phyloP scores from a whole-genome alignment of 2,797 vertebrate species.

The Hydrocynus forskahlii region DNA sequence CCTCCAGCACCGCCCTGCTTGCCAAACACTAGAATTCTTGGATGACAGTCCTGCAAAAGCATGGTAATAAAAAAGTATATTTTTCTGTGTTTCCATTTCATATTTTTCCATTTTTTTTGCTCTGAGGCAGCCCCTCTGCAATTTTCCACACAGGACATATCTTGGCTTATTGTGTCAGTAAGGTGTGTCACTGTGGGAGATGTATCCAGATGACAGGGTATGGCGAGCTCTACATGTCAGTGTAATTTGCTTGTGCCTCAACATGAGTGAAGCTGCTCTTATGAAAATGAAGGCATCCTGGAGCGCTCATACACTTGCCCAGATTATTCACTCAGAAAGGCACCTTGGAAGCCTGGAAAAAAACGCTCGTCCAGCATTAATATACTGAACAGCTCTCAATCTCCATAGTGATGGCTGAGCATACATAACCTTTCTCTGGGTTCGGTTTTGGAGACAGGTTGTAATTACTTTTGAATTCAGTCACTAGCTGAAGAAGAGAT shows the following conservation, averaged over 20 bases:
- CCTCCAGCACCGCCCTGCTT: neutral
- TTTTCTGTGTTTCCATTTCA: neutral
- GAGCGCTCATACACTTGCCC: constrained; percentile 19
- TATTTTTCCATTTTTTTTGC: neutral
- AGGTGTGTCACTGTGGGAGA: constrained; percentile 44
- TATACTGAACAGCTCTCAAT: constrained; percentile 17
- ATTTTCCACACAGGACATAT: neutral
- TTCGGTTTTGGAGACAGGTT: neutral
- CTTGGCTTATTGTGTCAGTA: neutral
- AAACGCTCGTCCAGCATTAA: constrained; percentile 22
- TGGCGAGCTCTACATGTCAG: neutral
- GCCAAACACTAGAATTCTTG: neutral
- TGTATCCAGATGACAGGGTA: constrained; percentile 37
- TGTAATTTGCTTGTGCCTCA: constrained; percentile 42
- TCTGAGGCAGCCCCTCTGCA: neutral
- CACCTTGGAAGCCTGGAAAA: constrained; percentile 51
- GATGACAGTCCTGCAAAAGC: neutral
- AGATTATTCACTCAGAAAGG: constrained; percentile 52
- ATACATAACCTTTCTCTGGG: constrained; percentile 25
- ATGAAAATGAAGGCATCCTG: constrained; percentile 42
- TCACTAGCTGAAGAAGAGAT: constrained; percentile 16
- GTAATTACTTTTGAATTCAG: constrained; percentile 39
- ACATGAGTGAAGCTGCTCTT: constrained; percentile 30
- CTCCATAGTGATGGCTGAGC: constrained; percentile 27
- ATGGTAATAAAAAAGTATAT: neutral